A percentile compares a stretch with the other conserved stretches of the same genome.
These are phyloP conservation scores for Origma solitaria DNA, from an alignment of 2,113 vertebrate genomes.

Conservation along the genomic window DNA sequence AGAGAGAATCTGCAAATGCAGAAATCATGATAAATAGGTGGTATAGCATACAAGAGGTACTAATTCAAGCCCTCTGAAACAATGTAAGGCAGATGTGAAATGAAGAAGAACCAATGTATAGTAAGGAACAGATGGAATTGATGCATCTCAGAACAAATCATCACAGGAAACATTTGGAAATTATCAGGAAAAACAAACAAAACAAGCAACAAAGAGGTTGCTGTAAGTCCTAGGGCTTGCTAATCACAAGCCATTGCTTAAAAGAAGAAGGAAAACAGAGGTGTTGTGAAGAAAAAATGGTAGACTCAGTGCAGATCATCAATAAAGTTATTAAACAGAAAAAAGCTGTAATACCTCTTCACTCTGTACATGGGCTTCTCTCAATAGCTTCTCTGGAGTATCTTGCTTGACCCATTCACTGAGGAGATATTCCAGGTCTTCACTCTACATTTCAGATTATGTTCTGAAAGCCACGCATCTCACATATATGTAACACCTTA, in stretches of 20 bases:
- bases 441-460: neutral
- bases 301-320: neutral
- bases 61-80: neutral
- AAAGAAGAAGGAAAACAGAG: neutral
- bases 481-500: neutral
- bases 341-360: neutral
- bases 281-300: neutral
- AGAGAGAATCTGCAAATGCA: neutral
- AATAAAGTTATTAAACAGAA: neutral
- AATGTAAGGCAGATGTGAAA: neutral
- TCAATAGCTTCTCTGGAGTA: neutral
- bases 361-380: neutral
- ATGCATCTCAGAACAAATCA: neutral
- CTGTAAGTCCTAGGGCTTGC: neutral
- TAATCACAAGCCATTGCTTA: neutral
- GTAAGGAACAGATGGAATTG: neutral
- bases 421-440: neutral
- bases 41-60: neutral
- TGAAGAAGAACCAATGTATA: neutral
- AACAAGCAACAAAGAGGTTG: neutral
- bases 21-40: neutral
- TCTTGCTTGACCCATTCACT: neutral
- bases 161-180: conserved; percentile 14
- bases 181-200: conserved; percentile 17
- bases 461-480: neutral